phyloP scores from a whole-genome alignment of 2,888 invertebrate genomes.

The Steinernema hermaphroditum region DNA sequence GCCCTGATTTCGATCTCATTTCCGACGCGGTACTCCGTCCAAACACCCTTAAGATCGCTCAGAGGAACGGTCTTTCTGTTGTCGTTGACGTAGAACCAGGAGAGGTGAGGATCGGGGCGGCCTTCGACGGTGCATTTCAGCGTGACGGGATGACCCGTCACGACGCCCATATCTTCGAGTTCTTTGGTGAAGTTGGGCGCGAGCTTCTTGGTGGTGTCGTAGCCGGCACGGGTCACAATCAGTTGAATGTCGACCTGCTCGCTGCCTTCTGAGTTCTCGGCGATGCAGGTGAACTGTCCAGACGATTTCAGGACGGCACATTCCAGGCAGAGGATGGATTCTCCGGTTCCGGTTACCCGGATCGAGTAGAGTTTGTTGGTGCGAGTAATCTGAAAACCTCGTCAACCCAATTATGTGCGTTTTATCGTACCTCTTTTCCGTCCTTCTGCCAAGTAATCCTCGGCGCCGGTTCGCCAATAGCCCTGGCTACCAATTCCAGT shows the following conservation, averaged over 20 bases:
- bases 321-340: constrained; percentile 53
- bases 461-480: constrained; percentile 54
- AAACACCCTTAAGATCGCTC: constrained; percentile 37
- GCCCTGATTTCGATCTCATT: constrained; percentile 51
- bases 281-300: constrained; percentile 69
- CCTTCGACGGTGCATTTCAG: constrained; percentile 46
- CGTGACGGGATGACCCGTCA: constrained; percentile 51
- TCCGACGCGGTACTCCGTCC: constrained; percentile 55
- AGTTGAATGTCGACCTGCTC: constrained; percentile 52
- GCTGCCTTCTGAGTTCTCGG: constrained; percentile 67
- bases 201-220: not conserved
- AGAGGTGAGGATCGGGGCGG: constrained; percentile 49
- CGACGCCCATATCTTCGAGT: constrained; percentile 53
- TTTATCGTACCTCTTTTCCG: constrained; percentile 55
- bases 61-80: constrained; percentile 32
- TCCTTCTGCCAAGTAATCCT: constrained; percentile 61
- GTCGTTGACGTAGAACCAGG: constrained; percentile 58
- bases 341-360: constrained; percentile 54
- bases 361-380: constrained; percentile 32
- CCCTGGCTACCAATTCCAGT: constrained; percentile 54
- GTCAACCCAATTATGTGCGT: too few relatives aligned
- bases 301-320: constrained; percentile 62
- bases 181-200: constrained; percentile 51
- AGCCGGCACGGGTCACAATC: constrained; percentile 35
- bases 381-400: constrained; percentile 31